Percentiles rank a stretch among this genome's conserved stretches.
phyloP scores from a whole-genome alignment of 2,888 invertebrate species.

The Synanthedon tipuliformis region DNA sequence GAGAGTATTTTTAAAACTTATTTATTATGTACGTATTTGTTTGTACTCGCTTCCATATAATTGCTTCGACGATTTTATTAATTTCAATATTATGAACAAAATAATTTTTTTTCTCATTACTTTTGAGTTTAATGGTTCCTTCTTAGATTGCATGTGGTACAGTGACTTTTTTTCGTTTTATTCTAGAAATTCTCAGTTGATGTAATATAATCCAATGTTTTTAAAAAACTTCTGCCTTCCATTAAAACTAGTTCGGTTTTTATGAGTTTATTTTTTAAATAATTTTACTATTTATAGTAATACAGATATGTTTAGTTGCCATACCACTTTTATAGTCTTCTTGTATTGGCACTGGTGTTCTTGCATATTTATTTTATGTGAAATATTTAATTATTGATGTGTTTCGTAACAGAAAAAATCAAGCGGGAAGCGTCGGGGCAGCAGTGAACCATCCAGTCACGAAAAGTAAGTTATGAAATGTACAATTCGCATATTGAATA shows the following conservation, averaged over 20 bases:
- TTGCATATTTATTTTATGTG: slow-evolving; percentile 14
- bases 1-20: neutral
- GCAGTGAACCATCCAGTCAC: slow-evolving; percentile 44
- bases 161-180: slow-evolving; percentile 31
- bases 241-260: neutral
- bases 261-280: slow-evolving; percentile 15
- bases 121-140: slow-evolving; percentile 37
- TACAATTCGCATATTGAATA: too few relatives aligned
- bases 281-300: slow-evolving; percentile 35
- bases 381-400: slow-evolving; percentile 28
- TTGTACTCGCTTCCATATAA: slow-evolving; percentile 39
- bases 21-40: slow-evolving; percentile 23
- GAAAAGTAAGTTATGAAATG: slow-evolving; percentile 32
- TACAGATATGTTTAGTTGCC: slow-evolving; percentile 49
- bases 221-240: neutral
- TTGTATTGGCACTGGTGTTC: slow-evolving; percentile 69
- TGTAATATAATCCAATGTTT: neutral
- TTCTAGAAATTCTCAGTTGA: slow-evolving; percentile 31
- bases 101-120: slow-evolving; percentile 8
- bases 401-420: slow-evolving; percentile 60
- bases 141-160: slow-evolving; percentile 55
- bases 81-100: neutral
- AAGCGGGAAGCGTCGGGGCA: slow-evolving; percentile 49
- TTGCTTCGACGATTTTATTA: slow-evolving; percentile 33
- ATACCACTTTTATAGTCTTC: slow-evolving; percentile 62